phyloP scores from a whole-genome alignment of 2,113 vertebrate genomes.

The Corythaixoides concolor region DNA sequence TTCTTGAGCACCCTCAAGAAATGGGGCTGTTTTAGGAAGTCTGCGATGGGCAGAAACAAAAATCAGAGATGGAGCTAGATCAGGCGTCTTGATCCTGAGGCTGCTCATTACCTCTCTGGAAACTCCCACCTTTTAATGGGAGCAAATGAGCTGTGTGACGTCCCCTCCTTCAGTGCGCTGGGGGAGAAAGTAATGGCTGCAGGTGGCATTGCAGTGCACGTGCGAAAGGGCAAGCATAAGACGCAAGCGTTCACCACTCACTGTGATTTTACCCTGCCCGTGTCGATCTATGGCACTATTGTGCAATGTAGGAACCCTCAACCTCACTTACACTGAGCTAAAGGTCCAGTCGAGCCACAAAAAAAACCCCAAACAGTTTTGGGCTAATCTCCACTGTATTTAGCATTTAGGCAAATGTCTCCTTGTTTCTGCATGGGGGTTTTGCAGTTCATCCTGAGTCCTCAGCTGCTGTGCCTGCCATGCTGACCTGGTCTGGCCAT shows the following conservation, averaged over 20 bases:
- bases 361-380: not conserved
- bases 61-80: not conserved
- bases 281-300: fast-evolving
- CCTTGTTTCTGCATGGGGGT: not conserved
- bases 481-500: not conserved
- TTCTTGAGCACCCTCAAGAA: not conserved
- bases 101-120: not conserved
- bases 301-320: not conserved
- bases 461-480: not conserved
- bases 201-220: fast-evolving
- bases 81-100: not conserved
- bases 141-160: not conserved
- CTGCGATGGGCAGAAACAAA: not conserved
- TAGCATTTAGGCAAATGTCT: not conserved
- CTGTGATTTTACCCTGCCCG: fast-evolving
- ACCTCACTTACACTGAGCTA: not conserved
- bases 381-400: not conserved
- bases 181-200: not conserved
- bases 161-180: fast-evolving
- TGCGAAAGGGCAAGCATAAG: not conserved
- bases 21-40: not conserved
- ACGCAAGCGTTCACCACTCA: fast-evolving
- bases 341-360: not conserved
- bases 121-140: not conserved
- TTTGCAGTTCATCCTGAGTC: not conserved